Evolutionary conservation across 2,888 invertebrate genomes (phyloP), one percentile per base, ranked within the genome.

Genomic region (Leptinotarsa rubiginosa): DNA sequence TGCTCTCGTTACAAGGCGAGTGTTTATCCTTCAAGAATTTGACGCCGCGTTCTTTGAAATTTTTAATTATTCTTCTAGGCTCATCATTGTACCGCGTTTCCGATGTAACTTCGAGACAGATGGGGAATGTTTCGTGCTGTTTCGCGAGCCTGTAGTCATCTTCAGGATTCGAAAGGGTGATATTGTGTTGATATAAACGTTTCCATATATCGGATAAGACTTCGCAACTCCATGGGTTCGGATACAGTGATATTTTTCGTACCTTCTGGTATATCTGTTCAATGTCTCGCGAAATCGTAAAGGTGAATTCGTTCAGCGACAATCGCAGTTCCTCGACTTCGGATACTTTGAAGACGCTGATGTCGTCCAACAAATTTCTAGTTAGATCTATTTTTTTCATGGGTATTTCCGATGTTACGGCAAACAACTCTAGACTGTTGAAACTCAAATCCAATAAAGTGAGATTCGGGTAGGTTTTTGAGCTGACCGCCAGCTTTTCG

Each of bases 331-430:
- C 56, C 1, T 56, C 56, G 1, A 56, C 56, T 25, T 13, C 15
- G 20, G 13, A 12, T 22, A 56, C 16, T 5, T 56, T 56, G 20
- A 56, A 56, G 1, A 56, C 54, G 56, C 22, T 22, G 20, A 56
- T n/a, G 2, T 10, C 7, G 20, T 18, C 16, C 56, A 56, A 56
- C 20, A 12, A 56, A 15, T 56, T 56, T 20, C 13, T 56, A 20
- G 56, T 56, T 1, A 56, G 15, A 56, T 56, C 56, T 20, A 56
- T 56, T 22, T 56, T 56, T 13, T 22, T 56, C 56, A 56, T 56
- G 22, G 22, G 56, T 56, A 56, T 56, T 15, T 56, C 56, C 56
- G 56, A 56, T 22, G 56, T 22, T 15, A 56, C 25, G 13, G 22
- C 22, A 22, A 56, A 56, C 20, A 20, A 4, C 0, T 12, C 15